Conservation (phyloP, 2,888 invertebrate genomes). For the Drosophila cognata region DNA sequence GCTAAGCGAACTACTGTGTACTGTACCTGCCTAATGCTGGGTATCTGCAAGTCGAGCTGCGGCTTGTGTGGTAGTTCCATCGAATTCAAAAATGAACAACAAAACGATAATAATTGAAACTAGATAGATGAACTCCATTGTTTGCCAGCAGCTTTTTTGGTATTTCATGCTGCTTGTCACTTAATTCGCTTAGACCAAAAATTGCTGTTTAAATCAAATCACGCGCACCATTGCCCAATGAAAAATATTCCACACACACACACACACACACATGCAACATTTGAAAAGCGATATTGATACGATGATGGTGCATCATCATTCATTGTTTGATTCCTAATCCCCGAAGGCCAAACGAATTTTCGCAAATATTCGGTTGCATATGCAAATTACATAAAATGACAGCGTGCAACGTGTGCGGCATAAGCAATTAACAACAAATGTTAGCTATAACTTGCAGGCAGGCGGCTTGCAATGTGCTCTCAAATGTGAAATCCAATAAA, state of each 20-base stretch:
- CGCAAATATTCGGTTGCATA: conserved; percentile 24
- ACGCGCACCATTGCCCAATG: conserved; percentile 45
- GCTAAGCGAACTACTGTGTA: background rate
- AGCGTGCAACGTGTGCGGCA: conserved; percentile 61
- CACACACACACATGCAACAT: background rate
- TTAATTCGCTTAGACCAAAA: conserved; percentile 10
- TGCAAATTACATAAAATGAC: conserved; percentile 53
- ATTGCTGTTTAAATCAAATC: conserved; percentile 19
- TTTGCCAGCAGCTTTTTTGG: conserved; percentile 12
- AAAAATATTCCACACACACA: conserved; percentile 1
- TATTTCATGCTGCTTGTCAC: conserved; percentile 16
- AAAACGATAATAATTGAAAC: background rate
- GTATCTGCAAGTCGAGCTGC: background rate
- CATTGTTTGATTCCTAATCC: conserved; percentile 7
- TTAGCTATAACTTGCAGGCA: conserved; percentile 53
- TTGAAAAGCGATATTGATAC: conserved; percentile 50
- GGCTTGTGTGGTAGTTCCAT: background rate
- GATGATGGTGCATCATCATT: conserved; percentile 17
- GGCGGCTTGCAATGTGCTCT: conserved; percentile 17
- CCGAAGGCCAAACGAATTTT: conserved; percentile 27
- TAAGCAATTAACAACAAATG: conserved; percentile 72
- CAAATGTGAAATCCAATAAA: conserved; percentile 43
- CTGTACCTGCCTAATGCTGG: background rate
- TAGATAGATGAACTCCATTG: conserved; percentile 15
- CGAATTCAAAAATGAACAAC: background rate